These are phyloP conservation scores for Lycorma delicatula DNA, from an alignment of 1,140 invertebrate species.

Conservation along the genomic window DNA sequence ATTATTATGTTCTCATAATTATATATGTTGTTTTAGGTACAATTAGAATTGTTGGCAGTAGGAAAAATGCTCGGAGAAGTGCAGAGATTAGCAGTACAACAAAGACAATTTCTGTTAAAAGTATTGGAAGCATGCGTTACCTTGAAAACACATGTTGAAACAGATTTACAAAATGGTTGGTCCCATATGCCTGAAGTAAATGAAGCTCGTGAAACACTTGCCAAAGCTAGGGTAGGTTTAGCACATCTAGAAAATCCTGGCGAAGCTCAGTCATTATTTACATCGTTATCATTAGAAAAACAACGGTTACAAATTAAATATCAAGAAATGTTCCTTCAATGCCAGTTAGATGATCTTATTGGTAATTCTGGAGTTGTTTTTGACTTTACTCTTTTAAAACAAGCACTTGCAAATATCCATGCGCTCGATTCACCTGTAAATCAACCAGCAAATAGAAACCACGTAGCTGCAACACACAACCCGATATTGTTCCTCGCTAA, in stretches of 20 bases:
- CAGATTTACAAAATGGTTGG: constrained; percentile 56
- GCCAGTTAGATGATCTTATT: constrained; percentile 59
- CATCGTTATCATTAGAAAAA: constrained; percentile 48
- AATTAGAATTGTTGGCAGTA: constrained; percentile 42
- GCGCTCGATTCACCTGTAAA: constrained; percentile 38
- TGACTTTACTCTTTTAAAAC: constrained; percentile 53
- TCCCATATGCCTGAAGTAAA: constrained; percentile 51
- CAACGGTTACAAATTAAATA: constrained; percentile 54
- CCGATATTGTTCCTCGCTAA: constrained; percentile 62
- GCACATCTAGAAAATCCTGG: constrained; percentile 46
- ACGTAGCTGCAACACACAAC: constrained; percentile 19
- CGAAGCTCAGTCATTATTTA: constrained; percentile 47
- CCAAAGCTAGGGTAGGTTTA: constrained; percentile 48
- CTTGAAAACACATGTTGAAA: constrained; percentile 60
- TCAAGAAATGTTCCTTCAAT: constrained; percentile 61
- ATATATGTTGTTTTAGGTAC: constrained; percentile 38
- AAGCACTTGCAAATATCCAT: constrained; percentile 51
- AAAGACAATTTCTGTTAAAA: constrained; percentile 59
- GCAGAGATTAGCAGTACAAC: constrained; percentile 52
- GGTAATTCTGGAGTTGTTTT: constrained; percentile 53
- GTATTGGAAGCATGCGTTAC: constrained; percentile 64
- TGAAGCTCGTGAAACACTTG: constrained; percentile 51
- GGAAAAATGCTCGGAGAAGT: constrained; percentile 50
- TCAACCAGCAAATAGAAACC: constrained; percentile 17
- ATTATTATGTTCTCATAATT: not conserved